Evolutionary conservation across 2,113 vertebrate genomes (phyloP).

Genomic region (Cranoglanis bouderius): DNA sequence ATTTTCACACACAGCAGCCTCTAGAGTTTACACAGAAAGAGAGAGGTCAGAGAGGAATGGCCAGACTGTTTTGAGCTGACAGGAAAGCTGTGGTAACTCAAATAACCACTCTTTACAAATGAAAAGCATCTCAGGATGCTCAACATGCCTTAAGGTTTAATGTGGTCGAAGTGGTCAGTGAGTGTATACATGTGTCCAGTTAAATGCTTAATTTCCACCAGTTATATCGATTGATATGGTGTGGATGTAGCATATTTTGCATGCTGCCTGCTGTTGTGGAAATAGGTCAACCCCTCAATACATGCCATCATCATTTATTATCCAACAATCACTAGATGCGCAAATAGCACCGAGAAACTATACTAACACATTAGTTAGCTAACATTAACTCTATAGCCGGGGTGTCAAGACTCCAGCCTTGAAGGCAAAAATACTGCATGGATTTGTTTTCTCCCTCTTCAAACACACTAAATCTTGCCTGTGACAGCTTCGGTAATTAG

Average conservation of each 20-base stretch:
- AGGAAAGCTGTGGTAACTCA: not conserved
- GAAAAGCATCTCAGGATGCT: not conserved
- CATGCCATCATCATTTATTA: not conserved
- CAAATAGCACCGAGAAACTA: not conserved
- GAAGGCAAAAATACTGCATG: not conserved
- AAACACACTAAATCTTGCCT: constrained; percentile 2
- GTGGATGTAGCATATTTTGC: not conserved
- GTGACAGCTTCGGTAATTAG: not conserved
- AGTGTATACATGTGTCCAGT: not conserved
- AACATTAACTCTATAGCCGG: not conserved
- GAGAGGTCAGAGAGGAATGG: not conserved
- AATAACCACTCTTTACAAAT: not conserved
- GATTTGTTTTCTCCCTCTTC: constrained; percentile 4
- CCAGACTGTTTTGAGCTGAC: not conserved
- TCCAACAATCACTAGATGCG: not conserved
- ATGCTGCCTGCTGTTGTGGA: too few species aligned
- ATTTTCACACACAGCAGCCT: not conserved
- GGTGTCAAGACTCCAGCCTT: not conserved
- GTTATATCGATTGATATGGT: not conserved
- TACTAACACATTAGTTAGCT: not conserved
- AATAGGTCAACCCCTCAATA: not conserved
- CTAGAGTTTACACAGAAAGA: not conserved
- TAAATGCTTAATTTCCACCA: not conserved
- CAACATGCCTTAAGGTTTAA: not conserved
- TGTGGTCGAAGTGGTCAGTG: not conserved